Evolutionary conservation across 2,888 invertebrate genomes (phyloP).

Genomic region (Macrosoma leucophasiata): DNA sequence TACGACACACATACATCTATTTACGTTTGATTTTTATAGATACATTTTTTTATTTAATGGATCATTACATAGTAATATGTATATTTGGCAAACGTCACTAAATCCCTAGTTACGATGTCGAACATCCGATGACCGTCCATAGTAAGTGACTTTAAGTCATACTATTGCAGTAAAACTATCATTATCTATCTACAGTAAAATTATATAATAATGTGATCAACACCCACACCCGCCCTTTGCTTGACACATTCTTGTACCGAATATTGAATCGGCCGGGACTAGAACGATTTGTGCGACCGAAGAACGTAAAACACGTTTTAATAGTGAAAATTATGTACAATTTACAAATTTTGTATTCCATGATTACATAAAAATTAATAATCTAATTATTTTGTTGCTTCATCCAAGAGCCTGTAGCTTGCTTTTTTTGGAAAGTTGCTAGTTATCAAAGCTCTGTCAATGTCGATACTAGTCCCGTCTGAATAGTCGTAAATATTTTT

Average conservation of each 20-base stretch:
- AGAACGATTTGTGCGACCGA: conserved; percentile 3
- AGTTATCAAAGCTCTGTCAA: too few species aligned
- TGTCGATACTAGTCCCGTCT: too few species aligned
- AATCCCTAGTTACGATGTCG: conserved; percentile 46
- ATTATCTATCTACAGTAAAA: conserved; percentile 50
- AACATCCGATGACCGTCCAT: conserved; percentile 43
- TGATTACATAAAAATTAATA: too few species aligned
- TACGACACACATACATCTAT: conserved; percentile 41
- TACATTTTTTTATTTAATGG: conserved; percentile 13
- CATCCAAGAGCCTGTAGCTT: too few species aligned
- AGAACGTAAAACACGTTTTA: conserved; percentile 13
- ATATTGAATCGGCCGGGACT: conserved; percentile 5
- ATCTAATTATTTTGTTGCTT: too few species aligned
- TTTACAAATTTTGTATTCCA: too few species aligned
- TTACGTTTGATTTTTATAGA: conserved; percentile 17
- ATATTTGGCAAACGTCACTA: conserved; percentile 68
- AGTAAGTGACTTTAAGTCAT: conserved; percentile 58
- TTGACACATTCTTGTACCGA: conserved; percentile 1
- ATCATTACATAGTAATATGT: conserved; percentile 23
- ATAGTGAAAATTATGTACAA: conserved; percentile 4
- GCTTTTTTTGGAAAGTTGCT: too few species aligned
- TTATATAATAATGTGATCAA: conserved; percentile 34
- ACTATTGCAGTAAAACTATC: conserved; percentile 36
- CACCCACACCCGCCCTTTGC: conserved; percentile 20
- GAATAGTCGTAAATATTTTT: conserved; percentile 30